phyloP scores from a whole-genome alignment of 64 coral and sea anemone species.

The Trachythela sp. region DNA sequence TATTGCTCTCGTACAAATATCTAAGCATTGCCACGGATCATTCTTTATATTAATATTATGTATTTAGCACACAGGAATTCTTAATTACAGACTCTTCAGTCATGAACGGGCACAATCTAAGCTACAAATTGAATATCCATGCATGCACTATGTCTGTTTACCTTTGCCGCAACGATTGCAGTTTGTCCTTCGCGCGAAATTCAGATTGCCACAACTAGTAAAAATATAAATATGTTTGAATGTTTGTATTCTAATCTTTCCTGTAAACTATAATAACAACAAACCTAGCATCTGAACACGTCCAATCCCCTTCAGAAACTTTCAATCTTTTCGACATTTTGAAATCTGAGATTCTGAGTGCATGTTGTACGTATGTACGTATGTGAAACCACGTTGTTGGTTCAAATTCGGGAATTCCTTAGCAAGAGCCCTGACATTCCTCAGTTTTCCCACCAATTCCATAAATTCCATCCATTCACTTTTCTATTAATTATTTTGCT shows the following conservation, averaged over 20 bases:
- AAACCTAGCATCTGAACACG: constrained; percentile 84
- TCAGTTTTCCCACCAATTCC: too few species aligned
- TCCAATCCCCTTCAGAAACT: constrained; percentile 87
- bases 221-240: neutral
- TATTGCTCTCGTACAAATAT: too few species aligned
- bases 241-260: neutral
- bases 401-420: neutral
- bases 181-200: constrained; percentile 83
- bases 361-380: constrained; percentile 61
- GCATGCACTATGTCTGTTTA: neutral
- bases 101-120: neutral
- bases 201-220: constrained; percentile 90
- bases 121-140: neutral
- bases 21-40: too few species aligned
- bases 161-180: constrained; percentile 93
- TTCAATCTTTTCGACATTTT: constrained; percentile 49
- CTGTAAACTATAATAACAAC: neutral
- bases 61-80: too few species aligned
- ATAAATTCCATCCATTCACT: too few species aligned
- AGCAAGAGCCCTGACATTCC: constrained; percentile 31
- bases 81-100: neutral
- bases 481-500: too few species aligned
- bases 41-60: too few species aligned
- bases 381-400: constrained; percentile 13
- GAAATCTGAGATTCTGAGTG: neutral